Percentiles rank a stretch among this genome's conserved stretches.
These are phyloP conservation scores for Copidosoma aretas DNA, from an alignment of 2,888 invertebrate species.

Conservation along the genomic window DNA sequence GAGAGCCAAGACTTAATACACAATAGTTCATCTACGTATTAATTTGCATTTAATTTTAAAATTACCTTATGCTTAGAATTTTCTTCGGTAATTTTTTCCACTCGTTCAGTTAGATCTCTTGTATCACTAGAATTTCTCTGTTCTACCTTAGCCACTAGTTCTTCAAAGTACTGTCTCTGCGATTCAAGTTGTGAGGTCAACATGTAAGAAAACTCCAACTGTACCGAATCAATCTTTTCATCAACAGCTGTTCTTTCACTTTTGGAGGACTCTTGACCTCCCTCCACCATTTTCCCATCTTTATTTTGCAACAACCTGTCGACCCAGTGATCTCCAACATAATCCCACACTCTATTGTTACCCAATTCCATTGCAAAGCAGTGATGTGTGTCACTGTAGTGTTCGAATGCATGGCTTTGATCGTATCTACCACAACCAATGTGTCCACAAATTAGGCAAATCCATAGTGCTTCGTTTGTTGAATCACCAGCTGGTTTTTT, in stretches of 20 bases:
- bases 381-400: constrained; percentile 94
- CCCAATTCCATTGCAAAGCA: constrained; percentile 97
- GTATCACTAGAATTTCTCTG: constrained; percentile 64
- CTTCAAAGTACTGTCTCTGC: constrained; percentile 91
- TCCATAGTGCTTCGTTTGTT: constrained; percentile 89
- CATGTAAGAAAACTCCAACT: constrained; percentile 95
- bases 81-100: constrained; percentile 64
- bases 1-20: not conserved
- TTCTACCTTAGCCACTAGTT: constrained; percentile 68
- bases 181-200: constrained; percentile 94
- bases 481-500: constrained; percentile 51
- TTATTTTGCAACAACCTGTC: constrained; percentile 96
- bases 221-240: constrained; percentile 93
- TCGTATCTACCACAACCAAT: constrained; percentile 95
- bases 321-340: constrained; percentile 96
- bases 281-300: constrained; percentile 93
- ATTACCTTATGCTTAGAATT: constrained; percentile 59
- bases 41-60: constrained; percentile 4
- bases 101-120: constrained; percentile 66
- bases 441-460: constrained; percentile 97
- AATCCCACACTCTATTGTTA: constrained; percentile 98
- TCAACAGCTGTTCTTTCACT: constrained; percentile 69
- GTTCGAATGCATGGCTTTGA: constrained; percentile 92
- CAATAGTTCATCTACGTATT: not conserved
- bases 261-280: constrained; percentile 63